phyloP scores from a whole-genome alignment of 2,797 vertebrate species.

The Lerista edwardsae region DNA sequence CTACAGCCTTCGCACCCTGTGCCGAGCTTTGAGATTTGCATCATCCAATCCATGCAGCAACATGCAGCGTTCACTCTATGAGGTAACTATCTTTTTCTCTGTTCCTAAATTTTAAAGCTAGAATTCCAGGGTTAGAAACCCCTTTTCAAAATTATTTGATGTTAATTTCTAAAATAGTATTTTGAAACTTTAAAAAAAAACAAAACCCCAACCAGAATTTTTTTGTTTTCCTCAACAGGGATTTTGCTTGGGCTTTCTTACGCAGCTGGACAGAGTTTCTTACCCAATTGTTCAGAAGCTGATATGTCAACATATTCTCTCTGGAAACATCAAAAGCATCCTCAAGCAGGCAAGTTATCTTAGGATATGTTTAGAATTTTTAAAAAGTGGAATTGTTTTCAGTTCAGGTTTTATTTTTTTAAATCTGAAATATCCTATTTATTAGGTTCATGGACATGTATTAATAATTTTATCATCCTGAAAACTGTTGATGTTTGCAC shows the following conservation, averaged over 20 bases:
- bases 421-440: background rate
- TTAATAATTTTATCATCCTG: background rate
- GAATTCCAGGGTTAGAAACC: background rate
- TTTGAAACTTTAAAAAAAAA: background rate
- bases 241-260: constrained; percentile 96
- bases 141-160: background rate
- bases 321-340: constrained; percentile 88
- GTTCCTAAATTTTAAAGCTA: background rate
- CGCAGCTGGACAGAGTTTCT: constrained; percentile 91
- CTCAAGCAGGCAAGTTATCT: constrained; percentile 85
- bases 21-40: constrained; percentile 90
- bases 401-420: background rate
- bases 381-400: background rate
- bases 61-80: constrained; percentile 91
- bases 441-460: background rate
- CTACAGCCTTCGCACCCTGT: constrained; percentile 94
- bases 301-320: constrained; percentile 88
- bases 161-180: constrained; percentile 6
- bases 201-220: constrained; percentile 38
- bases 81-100: constrained; percentile 78
- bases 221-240: constrained; percentile 78
- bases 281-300: constrained; percentile 91
- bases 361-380: constrained; percentile 1
- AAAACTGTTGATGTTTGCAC: background rate
- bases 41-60: constrained; percentile 87